phyloP scores from a whole-genome alignment of 1,140 invertebrate genomes.

The Philotrypesis tridentata region DNA sequence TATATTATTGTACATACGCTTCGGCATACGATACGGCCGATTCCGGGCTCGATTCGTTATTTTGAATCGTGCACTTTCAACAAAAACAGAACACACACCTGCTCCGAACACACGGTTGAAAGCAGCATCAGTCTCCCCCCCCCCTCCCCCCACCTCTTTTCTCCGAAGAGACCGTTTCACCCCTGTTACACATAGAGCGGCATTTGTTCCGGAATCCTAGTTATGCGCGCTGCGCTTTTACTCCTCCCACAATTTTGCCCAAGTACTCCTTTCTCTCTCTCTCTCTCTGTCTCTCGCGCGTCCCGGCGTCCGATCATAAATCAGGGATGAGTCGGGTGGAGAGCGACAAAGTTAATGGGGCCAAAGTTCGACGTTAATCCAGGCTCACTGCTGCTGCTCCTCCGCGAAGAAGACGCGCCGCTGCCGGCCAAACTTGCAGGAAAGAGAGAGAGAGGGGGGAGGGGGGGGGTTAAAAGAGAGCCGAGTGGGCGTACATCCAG shows the following conservation, averaged over 20 bases:
- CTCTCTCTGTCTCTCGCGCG: background rate
- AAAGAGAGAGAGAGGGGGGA: no score
- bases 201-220: background rate
- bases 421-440: background rate
- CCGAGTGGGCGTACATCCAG: background rate
- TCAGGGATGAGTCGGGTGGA: constrained; percentile 53
- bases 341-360: constrained; percentile 51
- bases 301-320: constrained; percentile 54
- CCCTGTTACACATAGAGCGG: background rate
- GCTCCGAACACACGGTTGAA: no score
- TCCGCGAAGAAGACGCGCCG: background rate
- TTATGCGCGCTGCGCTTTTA: background rate
- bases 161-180: no score
- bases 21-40: no score
- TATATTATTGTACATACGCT: no score
- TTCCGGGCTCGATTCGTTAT: no score
- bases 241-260: background rate
- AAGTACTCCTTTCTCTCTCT: background rate
- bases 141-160: no score
- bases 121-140: no score
- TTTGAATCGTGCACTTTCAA: no score
- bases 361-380: constrained; percentile 57
- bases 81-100: no score
- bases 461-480: no score
- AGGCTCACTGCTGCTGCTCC: constrained; percentile 5